Percentiles rank a stretch among this genome's conserved stretches.
phyloP scores from a whole-genome alignment of 2,797 vertebrate genomes.

The Craterocephalus amniculus region DNA sequence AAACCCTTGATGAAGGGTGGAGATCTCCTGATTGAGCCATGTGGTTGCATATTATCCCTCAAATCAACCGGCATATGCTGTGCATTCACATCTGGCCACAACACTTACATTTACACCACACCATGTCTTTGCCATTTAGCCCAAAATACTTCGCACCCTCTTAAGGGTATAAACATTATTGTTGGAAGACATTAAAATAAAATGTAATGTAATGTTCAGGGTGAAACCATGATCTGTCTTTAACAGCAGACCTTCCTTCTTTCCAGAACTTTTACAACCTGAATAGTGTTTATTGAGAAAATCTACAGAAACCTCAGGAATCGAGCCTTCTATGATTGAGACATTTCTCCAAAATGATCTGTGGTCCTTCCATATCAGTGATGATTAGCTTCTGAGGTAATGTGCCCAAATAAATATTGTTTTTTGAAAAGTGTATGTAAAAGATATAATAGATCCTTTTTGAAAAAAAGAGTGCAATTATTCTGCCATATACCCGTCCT shows the following conservation, averaged over 20 bases:
- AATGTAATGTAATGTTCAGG: constrained; percentile 61
- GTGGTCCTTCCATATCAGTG: constrained; percentile 20
- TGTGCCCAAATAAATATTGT: constrained; percentile 9
- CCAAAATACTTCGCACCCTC: constrained; percentile 71
- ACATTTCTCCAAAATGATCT: constrained; percentile 39
- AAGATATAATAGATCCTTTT: constrained; percentile 28
- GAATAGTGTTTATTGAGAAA: constrained; percentile 44
- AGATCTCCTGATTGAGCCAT: constrained; percentile 79
- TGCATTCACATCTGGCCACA: constrained; percentile 65
- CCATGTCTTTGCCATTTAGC: constrained; percentile 51
- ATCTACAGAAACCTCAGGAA: constrained; percentile 59
- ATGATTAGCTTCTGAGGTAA: constrained; percentile 9
- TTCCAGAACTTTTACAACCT: constrained; percentile 31
- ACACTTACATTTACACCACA: constrained; percentile 40
- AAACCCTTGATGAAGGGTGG: constrained; percentile 72
- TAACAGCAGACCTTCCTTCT: constrained; percentile 56
- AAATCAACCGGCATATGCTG: constrained; percentile 72
- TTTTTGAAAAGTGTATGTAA: constrained; percentile 10
- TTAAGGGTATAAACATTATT: constrained; percentile 77
- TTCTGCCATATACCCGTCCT: constrained; percentile 57
- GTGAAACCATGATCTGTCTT: constrained; percentile 69
- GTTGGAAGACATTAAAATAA: constrained; percentile 68
- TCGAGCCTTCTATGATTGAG: constrained; percentile 49
- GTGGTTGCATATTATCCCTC: constrained; percentile 76
- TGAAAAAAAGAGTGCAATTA: constrained; percentile 26